phyloP scores from a whole-genome alignment of 2,113 vertebrate species.

The Cyanocitta stelleri region DNA sequence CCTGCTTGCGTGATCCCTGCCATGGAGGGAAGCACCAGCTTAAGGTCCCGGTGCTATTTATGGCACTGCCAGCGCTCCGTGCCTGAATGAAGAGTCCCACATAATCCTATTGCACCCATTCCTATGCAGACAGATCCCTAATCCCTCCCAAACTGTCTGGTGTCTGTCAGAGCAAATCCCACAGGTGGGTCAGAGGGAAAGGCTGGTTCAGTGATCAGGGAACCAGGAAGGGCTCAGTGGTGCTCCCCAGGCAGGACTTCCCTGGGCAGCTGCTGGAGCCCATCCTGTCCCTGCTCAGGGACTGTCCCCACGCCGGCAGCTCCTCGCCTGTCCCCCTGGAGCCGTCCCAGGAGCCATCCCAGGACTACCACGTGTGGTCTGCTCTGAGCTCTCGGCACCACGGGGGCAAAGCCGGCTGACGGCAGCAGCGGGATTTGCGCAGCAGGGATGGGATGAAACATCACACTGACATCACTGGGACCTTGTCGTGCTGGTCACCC shows the following conservation, averaged over 20 bases:
- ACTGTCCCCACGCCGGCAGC: background rate
- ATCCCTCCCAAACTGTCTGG: background rate
- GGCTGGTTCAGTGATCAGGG: rapidly evolving
- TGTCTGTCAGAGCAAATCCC: background rate
- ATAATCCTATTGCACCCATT: background rate
- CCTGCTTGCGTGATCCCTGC: background rate
- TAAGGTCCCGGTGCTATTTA: background rate
- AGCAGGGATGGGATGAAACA: background rate
- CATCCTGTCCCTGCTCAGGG: rapidly evolving
- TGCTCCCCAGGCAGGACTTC: rapidly evolving
- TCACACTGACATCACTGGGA: rapidly evolving
- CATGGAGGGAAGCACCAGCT: background rate
- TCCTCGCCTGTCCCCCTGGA: rapidly evolving
- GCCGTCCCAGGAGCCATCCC: rapidly evolving
- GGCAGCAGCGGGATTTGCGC: rapidly evolving
- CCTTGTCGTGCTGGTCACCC: background rate
- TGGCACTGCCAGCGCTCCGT: background rate
- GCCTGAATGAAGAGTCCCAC: background rate
- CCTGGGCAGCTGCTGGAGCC: background rate
- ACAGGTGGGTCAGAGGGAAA: background rate
- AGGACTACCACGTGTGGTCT: rapidly evolving
- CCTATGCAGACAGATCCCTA: background rate
- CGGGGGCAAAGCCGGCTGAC: rapidly evolving
- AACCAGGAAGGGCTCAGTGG: rapidly evolving
- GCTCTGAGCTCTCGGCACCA: background rate